Conservation (phyloP, 2,113 vertebrate species). For the Pollimyrus isidori region DNA sequence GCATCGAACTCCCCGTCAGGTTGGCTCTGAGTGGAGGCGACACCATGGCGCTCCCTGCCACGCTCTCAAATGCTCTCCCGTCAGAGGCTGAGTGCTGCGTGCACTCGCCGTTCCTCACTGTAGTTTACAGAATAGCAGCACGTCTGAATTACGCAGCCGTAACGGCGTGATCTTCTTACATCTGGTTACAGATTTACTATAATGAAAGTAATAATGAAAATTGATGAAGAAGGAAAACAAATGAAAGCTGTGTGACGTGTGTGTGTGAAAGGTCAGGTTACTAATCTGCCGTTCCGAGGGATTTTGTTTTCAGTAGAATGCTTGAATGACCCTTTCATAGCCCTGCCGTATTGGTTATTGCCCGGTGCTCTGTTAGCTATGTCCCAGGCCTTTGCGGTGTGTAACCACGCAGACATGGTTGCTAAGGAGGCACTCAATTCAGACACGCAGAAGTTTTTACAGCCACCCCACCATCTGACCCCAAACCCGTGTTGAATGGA, state of each 20-base stretch:
- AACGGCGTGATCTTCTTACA: background rate
- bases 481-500: background rate
- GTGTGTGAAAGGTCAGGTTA: background rate
- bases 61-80: conserved; percentile 1
- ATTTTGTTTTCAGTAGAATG: background rate
- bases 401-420: background rate
- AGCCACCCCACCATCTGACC: background rate
- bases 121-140: background rate
- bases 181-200: background rate
- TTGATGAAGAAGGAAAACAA: background rate
- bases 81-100: background rate
- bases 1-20: background rate
- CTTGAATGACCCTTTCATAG: background rate
- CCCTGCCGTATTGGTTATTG: background rate
- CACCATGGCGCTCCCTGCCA: background rate
- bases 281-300: background rate
- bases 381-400: background rate
- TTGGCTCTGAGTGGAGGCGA: background rate
- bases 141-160: background rate
- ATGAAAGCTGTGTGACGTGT: background rate
- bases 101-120: background rate
- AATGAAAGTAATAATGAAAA: conserved; percentile 5
- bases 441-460: background rate
- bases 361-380: background rate
- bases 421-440: background rate